A percentile compares a stretch with the other conserved stretches of the same genome.
Conservation (phyloP, 2,797 vertebrate species). For the Gila robusta region DNA sequence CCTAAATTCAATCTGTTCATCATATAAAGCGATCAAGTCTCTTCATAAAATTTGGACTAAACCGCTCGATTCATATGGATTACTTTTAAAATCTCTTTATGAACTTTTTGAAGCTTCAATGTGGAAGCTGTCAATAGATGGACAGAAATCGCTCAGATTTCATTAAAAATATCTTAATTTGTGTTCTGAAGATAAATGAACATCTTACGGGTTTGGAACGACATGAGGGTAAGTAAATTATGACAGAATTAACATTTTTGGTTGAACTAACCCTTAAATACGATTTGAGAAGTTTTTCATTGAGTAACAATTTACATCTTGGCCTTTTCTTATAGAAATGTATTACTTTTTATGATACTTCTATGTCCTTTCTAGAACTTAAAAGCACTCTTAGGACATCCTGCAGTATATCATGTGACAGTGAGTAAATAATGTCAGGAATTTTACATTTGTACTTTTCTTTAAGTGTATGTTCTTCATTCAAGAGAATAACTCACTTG, state of each 20-base stretch:
- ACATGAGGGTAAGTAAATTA: not conserved
- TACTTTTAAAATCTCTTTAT: not conserved
- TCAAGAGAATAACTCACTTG: constrained; percentile 63
- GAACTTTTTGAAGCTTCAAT: too few species aligned
- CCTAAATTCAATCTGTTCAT: not conserved
- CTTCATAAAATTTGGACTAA: not conserved
- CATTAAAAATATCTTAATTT: too few species aligned
- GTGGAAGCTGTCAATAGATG: too few species aligned
- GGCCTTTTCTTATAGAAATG: not conserved
- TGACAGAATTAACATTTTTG: not conserved
- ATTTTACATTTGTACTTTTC: not conserved
- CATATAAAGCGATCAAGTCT: not conserved
- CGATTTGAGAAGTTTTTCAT: not conserved
- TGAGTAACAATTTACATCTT: not conserved
- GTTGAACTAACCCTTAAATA: not conserved
- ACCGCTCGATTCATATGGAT: not conserved
- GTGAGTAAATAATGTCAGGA: not conserved
- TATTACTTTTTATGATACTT: not conserved
- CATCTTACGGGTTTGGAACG: not conserved
- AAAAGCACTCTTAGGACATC: not conserved
- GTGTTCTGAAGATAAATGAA: too few species aligned
- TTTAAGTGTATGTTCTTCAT: not conserved
- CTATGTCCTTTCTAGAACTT: not conserved
- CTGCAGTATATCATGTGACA: not conserved
- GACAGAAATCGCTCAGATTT: too few species aligned